Base-by-base conservation (phyloP, 2,888 invertebrate species). In the Chelonus formosanus region DNA sequence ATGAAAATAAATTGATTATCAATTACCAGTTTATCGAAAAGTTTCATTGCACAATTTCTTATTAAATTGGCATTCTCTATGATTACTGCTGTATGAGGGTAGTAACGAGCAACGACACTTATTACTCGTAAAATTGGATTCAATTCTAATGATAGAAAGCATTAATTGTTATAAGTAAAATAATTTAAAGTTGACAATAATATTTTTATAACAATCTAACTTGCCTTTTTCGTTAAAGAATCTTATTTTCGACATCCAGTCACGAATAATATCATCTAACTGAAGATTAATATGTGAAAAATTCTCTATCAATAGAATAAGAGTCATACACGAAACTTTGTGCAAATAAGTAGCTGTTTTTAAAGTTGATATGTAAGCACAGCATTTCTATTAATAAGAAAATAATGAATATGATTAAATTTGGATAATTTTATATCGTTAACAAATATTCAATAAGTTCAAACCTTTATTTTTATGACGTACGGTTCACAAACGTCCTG, bases 251-350 rank as follows among this genome's bases (percentile, higher is more conserved):
- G 40, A 53, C 5, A 71, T 56, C 63, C 75, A 77, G 3, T 53
- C 55, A 2, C 54, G 5, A 0, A 76, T 45, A 10, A 72, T 71
- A 34, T 72, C 35, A 40, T 50, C 65, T 31, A 79, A 67, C 40
- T 73, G 59, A 40, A 79, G 67, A 10, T 75, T 68, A n/a, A 71
- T 48, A 3, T 68, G 55, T 0, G 66, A 62, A 60, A 75, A 80
- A 6, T 67, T 55, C 53, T 74, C 63, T 55, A 82, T 75, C 4
- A 80, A 71, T 54, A 71, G 72, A 34, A 67, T 70, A 4, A 80
- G 77, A 40, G 72, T 62, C 45, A 58, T 63, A 3, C 65, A 69
- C 3, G 79, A 80, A n/a, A 74, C 68, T 60, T 68, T 75, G 72
- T 75, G 74, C 32, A 73, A 60, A 45, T 52, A 66, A 36, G 10